phyloP scores from a whole-genome alignment of 2,797 vertebrate genomes.

The Onychomys leucogaster region DNA sequence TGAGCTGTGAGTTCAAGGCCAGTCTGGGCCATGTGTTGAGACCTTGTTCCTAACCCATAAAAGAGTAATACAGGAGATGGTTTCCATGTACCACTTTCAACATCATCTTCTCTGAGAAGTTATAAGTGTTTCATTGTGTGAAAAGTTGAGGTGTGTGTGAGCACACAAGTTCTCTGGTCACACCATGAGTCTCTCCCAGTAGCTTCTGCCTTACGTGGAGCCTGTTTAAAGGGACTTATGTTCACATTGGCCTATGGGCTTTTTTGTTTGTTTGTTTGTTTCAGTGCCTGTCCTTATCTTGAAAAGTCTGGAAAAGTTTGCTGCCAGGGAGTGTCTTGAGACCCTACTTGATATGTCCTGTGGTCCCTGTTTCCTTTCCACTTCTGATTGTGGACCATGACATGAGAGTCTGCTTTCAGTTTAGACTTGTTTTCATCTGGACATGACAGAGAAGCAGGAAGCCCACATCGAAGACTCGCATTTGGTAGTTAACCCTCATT shows the following conservation, averaged over 20 bases:
- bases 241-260: slow-evolving; percentile 3
- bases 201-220: slow-evolving; percentile 14
- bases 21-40: neutral
- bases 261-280: neutral
- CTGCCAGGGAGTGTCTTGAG: slow-evolving; percentile 20
- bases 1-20: neutral
- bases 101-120: neutral
- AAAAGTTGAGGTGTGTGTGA: slow-evolving; percentile 2
- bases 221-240: neutral
- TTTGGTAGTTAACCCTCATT: slow-evolving; percentile 58
- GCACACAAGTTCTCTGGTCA: neutral
- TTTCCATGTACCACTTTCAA: neutral
- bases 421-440: slow-evolving; percentile 36
- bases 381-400: slow-evolving; percentile 66
- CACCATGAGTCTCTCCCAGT: neutral
- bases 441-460: slow-evolving; percentile 50
- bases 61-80: neutral
- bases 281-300: slow-evolving; percentile 53
- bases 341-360: slow-evolving; percentile 57
- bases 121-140: neutral
- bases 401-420: slow-evolving; percentile 61
- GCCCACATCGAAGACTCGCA: slow-evolving; percentile 11
- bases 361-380: slow-evolving; percentile 59
- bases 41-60: neutral
- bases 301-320: slow-evolving; percentile 43